Evolutionary conservation across 1,140 invertebrate genomes (phyloP).

Genomic region (Cotesia glomerata): DNA sequence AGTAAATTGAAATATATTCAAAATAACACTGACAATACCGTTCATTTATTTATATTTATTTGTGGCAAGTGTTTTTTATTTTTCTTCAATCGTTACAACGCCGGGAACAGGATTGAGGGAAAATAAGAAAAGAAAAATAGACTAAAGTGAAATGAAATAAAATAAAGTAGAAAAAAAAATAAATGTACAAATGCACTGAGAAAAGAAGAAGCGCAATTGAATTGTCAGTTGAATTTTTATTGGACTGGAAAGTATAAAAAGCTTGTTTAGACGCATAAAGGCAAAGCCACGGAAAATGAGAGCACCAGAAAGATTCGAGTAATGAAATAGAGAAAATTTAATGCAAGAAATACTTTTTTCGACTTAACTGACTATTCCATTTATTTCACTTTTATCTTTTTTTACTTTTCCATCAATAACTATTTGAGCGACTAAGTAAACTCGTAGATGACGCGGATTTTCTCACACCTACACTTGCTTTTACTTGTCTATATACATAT

Average conservation of each 20-base stretch:
- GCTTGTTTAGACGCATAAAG: background rate
- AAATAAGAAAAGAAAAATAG: too few species aligned
- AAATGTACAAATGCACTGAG: background rate
- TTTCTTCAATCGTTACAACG: too few species aligned
- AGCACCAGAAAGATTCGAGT: background rate
- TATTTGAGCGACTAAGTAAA: constrained; percentile 8
- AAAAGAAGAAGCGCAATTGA: background rate
- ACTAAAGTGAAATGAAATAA: too few species aligned
- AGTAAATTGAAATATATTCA: too few species aligned
- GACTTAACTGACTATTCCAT: too few species aligned
- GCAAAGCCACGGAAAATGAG: background rate
- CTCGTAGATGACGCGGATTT: background rate
- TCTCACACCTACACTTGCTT: background rate
- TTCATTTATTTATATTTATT: too few species aligned
- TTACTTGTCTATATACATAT: background rate
- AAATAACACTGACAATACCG: too few species aligned
- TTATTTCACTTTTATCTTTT: background rate
- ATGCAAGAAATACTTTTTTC: background rate
- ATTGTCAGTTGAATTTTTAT: constrained; percentile 1
- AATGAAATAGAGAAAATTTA: background rate
- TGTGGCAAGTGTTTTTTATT: too few species aligned
- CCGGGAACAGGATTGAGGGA: too few species aligned
- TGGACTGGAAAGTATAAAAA: background rate
- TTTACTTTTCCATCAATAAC: background rate
- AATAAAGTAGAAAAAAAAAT: too few species aligned